Percentiles rank a stretch among this genome's conserved stretches.
Conservation (phyloP, 2,888 invertebrate species). For the Rhagonycha fulva region DNA sequence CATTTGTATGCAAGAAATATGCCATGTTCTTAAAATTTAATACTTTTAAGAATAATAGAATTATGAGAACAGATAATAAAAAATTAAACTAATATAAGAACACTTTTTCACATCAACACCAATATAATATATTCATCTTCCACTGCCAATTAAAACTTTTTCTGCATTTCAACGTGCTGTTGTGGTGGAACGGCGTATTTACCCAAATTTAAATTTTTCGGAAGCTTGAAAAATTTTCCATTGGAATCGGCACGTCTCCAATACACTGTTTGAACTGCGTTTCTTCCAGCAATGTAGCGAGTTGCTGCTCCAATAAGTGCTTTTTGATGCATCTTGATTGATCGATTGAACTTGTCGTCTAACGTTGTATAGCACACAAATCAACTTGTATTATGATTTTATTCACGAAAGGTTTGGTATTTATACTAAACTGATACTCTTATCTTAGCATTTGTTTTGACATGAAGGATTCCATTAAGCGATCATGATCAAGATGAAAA, state of each 20-base stretch:
- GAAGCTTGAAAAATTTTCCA: slow-evolving; percentile 46
- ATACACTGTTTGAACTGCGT: slow-evolving; percentile 77
- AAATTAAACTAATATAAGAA: neutral
- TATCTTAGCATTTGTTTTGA: slow-evolving; percentile 4
- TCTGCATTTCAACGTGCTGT: slow-evolving; percentile 4
- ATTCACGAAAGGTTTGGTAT: neutral
- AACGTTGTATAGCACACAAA: neutral
- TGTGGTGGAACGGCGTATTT: slow-evolving; percentile 9
- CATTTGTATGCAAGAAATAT: neutral
- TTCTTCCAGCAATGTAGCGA: slow-evolving; percentile 72
- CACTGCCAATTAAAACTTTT: neutral
- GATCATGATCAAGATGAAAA: slow-evolving; percentile 5
- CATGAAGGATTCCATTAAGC: slow-evolving; percentile 1
- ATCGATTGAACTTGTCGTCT: neutral
- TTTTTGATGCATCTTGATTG: slow-evolving; percentile 51
- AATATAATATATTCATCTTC: neutral
- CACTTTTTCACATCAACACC: neutral
- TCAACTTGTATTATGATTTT: neutral
- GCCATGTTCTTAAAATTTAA: neutral
- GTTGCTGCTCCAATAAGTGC: slow-evolving; percentile 71
- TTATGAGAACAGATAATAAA: no score
- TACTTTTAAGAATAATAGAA: neutral
- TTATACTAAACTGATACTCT: slow-evolving; percentile 4
- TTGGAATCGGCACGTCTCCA: slow-evolving; percentile 64
- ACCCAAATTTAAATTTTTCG: neutral